Base-by-base conservation (phyloP, 2,797 vertebrate species). In the Bovichtus diacanthus region DNA sequence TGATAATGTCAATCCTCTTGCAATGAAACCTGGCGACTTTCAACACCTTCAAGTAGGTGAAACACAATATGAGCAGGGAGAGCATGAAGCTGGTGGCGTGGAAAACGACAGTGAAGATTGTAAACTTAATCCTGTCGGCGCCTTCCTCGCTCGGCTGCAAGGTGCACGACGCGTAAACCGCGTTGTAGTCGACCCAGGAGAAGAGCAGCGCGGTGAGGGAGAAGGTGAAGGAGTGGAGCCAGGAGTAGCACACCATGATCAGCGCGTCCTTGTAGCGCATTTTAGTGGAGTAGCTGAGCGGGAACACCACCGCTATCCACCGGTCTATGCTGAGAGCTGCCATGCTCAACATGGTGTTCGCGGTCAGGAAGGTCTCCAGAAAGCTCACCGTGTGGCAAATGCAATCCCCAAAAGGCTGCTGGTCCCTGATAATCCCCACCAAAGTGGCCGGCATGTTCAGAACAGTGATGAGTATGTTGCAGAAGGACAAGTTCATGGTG, bases 251-350 rank as follows among this genome's bases (percentile, higher is more conserved):
- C 93, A 97, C 95, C 94, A 97, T 96, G 82, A 95, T 91, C 90
- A 95, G 88, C 9, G 96, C 95, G 78, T 97, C 95, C 84, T 94
- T 94, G 86, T 96, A 97, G 79, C 96, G 92, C 96, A 97, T 96
- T 78, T 95, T 96, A 73, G 95, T 95, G 82, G 95, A 95, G 88
- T 96, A 96, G 79, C 95, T 95, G 69, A 96, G 85, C 18, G 95
- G 96, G 89, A 97, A 96, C 41, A 96, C 96, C 87, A 96, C 95
- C 0, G 95, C 95, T 66, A 96, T 96, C 96, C 96, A 96, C 53
- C 95, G 95, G 93, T 96, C 95, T 60, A 96, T 96, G 85, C 96
- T 96, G 66, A 96, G 96, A 0, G 95, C 96, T 12, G 95, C 96
- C 96, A 95, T 95, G 89, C 94, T 97, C 88, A 96, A 65, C 96